Conservation (phyloP, 2,888 invertebrate species). For the Halictus quadricinctus region DNA sequence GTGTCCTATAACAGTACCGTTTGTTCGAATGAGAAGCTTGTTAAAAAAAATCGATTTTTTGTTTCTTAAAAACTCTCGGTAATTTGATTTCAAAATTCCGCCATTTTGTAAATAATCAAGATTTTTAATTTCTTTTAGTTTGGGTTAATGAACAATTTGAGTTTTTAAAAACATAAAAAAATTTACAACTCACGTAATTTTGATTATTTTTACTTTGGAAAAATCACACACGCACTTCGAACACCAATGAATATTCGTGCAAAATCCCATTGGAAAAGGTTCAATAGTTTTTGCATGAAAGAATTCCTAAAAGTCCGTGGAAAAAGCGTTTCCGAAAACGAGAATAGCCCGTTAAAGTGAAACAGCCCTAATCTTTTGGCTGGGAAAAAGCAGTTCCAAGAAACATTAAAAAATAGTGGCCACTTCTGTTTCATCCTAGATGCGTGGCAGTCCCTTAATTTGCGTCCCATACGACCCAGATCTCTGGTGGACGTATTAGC, state of each 20-base stretch:
- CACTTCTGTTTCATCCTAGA: conserved; percentile 1
- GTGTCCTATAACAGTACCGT: no score
- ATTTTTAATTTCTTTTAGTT: no score
- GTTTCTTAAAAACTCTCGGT: no score
- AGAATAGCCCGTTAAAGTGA: background rate
- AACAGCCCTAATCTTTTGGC: background rate
- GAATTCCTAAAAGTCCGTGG: background rate
- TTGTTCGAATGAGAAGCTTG: no score
- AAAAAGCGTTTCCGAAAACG: background rate
- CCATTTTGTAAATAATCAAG: no score
- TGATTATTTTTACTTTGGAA: no score
- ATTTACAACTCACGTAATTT: no score
- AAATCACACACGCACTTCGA: no score
- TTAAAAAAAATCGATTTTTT: no score
- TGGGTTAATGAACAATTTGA: no score
- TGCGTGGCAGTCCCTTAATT: conserved; percentile 1
- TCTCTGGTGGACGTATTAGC: conserved; percentile 36
- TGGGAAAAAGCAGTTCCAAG: background rate
- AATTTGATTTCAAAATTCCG: no score
- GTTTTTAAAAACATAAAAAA: no score
- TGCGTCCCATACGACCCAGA: conserved; percentile 7
- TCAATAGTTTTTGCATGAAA: background rate
- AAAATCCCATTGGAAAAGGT: background rate
- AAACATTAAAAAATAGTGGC: background rate
- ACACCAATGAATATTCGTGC: background rate